Base-by-base conservation (phyloP, 2,797 vertebrate species). In the Sus cebifrons region DNA sequence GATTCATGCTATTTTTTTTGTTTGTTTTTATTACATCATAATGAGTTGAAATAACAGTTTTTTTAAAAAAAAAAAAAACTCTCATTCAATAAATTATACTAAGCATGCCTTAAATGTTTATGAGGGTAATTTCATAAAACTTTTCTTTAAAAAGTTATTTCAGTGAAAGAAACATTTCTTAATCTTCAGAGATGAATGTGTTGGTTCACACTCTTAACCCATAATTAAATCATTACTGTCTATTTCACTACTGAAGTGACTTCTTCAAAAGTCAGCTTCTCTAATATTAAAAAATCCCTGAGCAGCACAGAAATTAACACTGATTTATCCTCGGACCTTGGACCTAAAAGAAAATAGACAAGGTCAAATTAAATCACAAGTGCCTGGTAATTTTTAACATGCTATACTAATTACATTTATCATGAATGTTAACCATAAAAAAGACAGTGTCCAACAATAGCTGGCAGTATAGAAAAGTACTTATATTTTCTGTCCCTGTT, bases 341-440 rank as follows among this genome's bases (percentile, higher is more conserved):
- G n/a, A 21, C 11, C 40, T 79, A 88, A 91, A 96, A 86, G 73
- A 86, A 83, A 75, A 94, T 0, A 95, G 20, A 36, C 9, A 78
- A 84, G 36, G 29, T 74, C 89, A 91, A 70, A 89, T 27, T 89
- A 93, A 94, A 79, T 77, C 54, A 91, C 95, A 94, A 73, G 32
- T 49, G 6, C 36, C 67, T 60, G 16, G 20, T 40, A n/a, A 85
- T 49, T 44, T 32, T 71, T 88, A 84, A 73, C 15, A 81, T 71
- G 21, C 20, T 90, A 56, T 71, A 40, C 16, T 86, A 88, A 58
- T 73, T 82, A 73, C 14, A 82, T 52, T 85, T 68, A 49, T n/a
- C 25, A 85, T n/a, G 71, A 94, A 36, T 60, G 67, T 85, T 49
- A 86, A 65, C 20, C 18, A 77, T 68, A 11, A 91, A 86, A 96